Evolutionary conservation across 2,113 vertebrate genomes (phyloP).

Genomic region (Embiotoca jacksoni): DNA sequence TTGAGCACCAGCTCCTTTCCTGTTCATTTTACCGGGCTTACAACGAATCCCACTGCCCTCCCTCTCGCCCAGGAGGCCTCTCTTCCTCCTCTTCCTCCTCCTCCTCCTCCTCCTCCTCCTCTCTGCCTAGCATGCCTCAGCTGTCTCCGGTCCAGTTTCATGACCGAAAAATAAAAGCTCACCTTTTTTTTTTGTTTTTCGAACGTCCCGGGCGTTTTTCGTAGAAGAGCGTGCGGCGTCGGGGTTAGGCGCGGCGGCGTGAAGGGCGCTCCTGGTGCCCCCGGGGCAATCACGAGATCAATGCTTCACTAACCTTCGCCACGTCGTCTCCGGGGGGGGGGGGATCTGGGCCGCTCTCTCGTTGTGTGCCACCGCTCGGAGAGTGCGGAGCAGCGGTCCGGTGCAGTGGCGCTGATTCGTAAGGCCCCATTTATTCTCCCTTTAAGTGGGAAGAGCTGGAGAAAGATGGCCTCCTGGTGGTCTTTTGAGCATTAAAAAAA

Average conservation of each 20-base stretch:
- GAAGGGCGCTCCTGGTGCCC: constrained; percentile 64
- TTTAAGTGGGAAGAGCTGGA: constrained; percentile 68
- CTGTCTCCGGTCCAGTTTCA: constrained; percentile 68
- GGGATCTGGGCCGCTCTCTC: constrained; percentile 66
- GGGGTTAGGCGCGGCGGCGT: constrained; percentile 51
- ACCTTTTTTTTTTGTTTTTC: constrained; percentile 1
- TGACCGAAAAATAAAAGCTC: constrained; percentile 50
- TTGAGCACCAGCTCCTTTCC: constrained; percentile 77
- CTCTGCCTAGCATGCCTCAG: constrained; percentile 40
- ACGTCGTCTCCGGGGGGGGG: constrained; percentile 52
- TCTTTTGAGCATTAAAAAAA: constrained; percentile 74
- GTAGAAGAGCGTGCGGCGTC: constrained; percentile 4
- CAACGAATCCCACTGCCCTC: constrained; percentile 62
- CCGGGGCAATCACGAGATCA: constrained; percentile 73
- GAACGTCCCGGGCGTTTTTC: too few species aligned
- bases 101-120: constrained; percentile 30
- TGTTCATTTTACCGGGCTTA: constrained; percentile 78
- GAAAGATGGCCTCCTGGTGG: constrained; percentile 59
- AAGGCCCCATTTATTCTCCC: constrained; percentile 78
- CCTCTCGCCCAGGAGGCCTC: constrained; percentile 10
- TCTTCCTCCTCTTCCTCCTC: constrained; percentile 8
- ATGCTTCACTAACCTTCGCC: constrained; percentile 75
- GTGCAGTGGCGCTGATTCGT: constrained; percentile 51
- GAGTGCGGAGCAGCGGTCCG: constrained; percentile 62
- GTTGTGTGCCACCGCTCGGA: constrained; percentile 71